Base-by-base conservation (phyloP, 2,113 vertebrate genomes). In the Ranitomeya variabilis region DNA sequence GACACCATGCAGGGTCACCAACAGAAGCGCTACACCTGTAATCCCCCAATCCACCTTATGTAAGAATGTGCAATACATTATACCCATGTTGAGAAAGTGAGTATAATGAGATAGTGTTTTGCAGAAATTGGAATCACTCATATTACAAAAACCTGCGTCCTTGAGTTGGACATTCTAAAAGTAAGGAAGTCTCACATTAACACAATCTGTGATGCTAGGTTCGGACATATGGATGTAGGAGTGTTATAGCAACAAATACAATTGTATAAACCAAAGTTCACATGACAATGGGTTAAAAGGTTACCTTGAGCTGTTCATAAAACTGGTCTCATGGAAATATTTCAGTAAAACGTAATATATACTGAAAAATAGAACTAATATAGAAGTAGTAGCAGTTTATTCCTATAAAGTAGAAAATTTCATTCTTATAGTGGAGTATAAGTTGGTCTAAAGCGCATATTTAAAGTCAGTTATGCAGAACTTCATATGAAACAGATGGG, bases 361-460 rank as follows among this genome's bases (percentile, higher is more conserved):
- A 87, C 94, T 91, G 86, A 87, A 79, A 90, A 92, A 92, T 91
- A 66, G 80, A 92, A 90, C 93, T 92, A 90, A 6, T 51, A 45
- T 79, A 79, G 51, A 8, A 26, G 21, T 23, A 79, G 52, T 26
- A 57, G 11, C 15, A 81, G 79, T 60, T 14, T 5, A 45, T 45
- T 45, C 37, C 37, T 45, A 45, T 45, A 45, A 45, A 45, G 37
- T 45, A 45, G 37, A 91, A 92, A 92, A 92, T 93, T 92, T 74
- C 89, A 87, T 92, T 90, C 87, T 92, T 94, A 93, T 92, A 94
- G 92, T 93, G 93, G 93, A 90, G 31, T 92, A 90, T 90, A 91
- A 92, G 94, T 94, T 94, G 90, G 89, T 92, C 92, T 93, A 86
- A 89, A 86, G 90, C 89, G 91, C 91, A 92, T 90, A 94, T 93